Evolutionary conservation across 2,888 invertebrate genomes (phyloP).

Genomic region (Parasteatoda lunata): DNA sequence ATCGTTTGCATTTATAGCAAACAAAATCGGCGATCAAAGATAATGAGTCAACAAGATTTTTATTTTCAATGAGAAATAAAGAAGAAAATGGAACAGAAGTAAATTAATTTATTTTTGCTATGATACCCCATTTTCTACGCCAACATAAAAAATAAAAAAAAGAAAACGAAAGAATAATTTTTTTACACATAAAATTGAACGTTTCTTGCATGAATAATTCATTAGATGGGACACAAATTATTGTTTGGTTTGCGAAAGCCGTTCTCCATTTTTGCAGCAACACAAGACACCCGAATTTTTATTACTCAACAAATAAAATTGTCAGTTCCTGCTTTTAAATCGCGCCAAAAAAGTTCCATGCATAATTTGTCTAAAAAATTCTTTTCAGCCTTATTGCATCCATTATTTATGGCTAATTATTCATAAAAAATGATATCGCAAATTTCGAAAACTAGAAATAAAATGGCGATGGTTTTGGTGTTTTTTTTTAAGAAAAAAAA

Average conservation of each 20-base stretch:
- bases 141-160: background rate
- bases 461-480: no score
- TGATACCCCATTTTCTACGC: constrained; percentile 5
- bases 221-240: constrained; percentile 36
- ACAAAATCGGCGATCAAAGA: constrained; percentile 21
- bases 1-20: background rate
- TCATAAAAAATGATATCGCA: background rate
- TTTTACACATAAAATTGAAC: constrained; percentile 22
- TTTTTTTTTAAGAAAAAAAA: background rate
- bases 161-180: background rate
- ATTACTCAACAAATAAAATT: constrained; percentile 3
- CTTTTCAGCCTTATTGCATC: background rate
- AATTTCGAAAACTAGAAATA: background rate
- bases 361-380: background rate
- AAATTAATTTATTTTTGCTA: constrained; percentile 27
- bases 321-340: background rate
- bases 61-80: background rate
- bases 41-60: constrained; percentile 7
- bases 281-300: background rate
- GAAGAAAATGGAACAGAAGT: background rate
- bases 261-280: background rate
- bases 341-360: background rate
- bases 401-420: background rate
- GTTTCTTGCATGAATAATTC: constrained; percentile 47
- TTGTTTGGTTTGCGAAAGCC: constrained; percentile 11